Base-by-base conservation (phyloP, 2,888 invertebrate genomes). In the Xiphydria camelus region DNA sequence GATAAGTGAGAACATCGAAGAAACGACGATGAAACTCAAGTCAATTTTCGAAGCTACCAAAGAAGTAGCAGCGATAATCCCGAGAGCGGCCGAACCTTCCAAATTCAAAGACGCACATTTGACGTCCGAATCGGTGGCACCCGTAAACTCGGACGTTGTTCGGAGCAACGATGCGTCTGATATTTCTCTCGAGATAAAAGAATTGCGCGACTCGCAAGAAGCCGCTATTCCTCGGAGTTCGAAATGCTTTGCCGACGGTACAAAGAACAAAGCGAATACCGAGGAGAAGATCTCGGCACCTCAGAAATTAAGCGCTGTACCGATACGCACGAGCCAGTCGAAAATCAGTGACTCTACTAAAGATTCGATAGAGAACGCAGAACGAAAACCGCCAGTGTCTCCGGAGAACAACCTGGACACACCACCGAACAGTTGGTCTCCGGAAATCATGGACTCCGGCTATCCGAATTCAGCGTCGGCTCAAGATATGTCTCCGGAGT, bases 361-460 rank as follows among this genome's bases (percentile, higher is more conserved):
- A n/a, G n/a, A n/a, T n/a, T n/a, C n/a, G n/a, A n/a, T n/a, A n/a
- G n/a, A n/a, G n/a, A n/a, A n/a, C n/a, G n/a, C n/a, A n/a, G n/a
- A n/a, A n/a, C n/a, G n/a, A n/a, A n/a, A n/a, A n/a, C n/a, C n/a
- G 33, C 19, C 50, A 4, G 44, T 35, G 10, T 58, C 62, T 7
- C 51, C 59, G 10, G 63, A 62, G 32, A 43, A 44, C 2, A 45
- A 50, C 22, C 29, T 36, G 17, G 63, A 67, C 26, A 66, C 64
- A 4, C 56, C 63, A 2, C 55, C 64, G 2, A 64, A 57, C 15
- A 70, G 67, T 45, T 64, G 60, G 56, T 68, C 70, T n/a, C 66
- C 66, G 5, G 70, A 71, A 34, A 57, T 70, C 4, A 64, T 68
- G 54, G 74, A 74, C 40, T 73, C 73, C 18, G 73, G 70, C 2